These are phyloP conservation scores for Mystacornis crossleyi DNA, from an alignment of 2,113 vertebrate species.

Conservation along the genomic window DNA sequence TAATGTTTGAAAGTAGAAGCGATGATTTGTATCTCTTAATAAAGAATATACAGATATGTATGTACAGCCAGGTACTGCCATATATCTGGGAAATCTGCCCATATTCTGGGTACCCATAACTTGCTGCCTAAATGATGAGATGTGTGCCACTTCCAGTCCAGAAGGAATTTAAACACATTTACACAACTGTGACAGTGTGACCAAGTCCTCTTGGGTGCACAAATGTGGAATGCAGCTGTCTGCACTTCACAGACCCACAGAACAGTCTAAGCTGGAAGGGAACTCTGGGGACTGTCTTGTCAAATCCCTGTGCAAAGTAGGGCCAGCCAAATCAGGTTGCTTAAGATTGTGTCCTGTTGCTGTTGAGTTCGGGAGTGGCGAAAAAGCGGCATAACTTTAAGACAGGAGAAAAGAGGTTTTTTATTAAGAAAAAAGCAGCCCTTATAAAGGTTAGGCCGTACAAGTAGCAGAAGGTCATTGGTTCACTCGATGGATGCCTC, in stretches of 20 bases:
- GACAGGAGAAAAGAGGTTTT: too few relatives aligned
- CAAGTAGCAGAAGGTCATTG: too few relatives aligned
- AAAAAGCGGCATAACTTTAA: too few relatives aligned
- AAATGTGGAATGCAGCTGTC: not conserved
- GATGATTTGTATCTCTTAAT: not conserved
- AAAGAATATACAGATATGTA: not conserved
- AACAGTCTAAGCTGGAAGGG: not conserved
- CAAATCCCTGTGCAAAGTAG: not conserved
- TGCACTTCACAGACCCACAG: not conserved
- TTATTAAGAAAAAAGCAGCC: too few relatives aligned
- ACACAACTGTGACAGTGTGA: not conserved
- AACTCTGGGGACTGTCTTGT: not conserved
- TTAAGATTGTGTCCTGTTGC: not conserved
- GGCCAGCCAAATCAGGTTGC: not conserved
- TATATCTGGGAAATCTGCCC: not conserved
- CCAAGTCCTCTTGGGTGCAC: not conserved
- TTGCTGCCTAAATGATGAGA: not conserved
- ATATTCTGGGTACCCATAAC: not conserved
- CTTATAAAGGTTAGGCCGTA: too few relatives aligned
- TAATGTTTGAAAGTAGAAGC: not conserved
- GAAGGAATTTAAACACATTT: not conserved
- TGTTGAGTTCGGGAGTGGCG: too few relatives aligned
- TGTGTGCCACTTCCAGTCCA: not conserved
- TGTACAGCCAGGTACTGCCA: not conserved
- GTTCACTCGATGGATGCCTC: too few relatives aligned